Percentiles rank a stretch among this genome's conserved stretches.
Evolutionary conservation across 64 coral and sea anemone genomes (phyloP).

Genomic region (Catalaphyllia jardinei): DNA sequence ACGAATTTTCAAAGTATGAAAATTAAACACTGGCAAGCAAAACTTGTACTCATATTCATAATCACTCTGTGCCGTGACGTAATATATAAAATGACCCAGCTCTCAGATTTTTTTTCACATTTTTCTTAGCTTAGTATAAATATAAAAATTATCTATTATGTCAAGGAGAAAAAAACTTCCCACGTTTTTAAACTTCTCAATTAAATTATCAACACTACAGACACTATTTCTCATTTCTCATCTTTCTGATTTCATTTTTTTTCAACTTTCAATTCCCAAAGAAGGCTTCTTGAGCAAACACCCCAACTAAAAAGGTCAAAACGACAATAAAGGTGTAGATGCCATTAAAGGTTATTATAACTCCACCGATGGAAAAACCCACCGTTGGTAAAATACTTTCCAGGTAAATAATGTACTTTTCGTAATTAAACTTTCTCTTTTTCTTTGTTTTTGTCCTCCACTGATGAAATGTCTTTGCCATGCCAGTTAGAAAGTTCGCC

Average conservation of each 20-base stretch:
- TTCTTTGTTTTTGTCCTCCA: constrained; percentile 97
- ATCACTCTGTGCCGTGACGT: no score
- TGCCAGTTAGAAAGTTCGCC: constrained; percentile 71
- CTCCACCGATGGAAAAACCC: constrained; percentile 88
- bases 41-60: no score
- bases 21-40: no score
- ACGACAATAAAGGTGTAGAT: constrained; percentile 88
- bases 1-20: no score
- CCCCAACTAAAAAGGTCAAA: constrained; percentile 79
- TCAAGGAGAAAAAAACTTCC: not conserved
- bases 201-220: not conserved
- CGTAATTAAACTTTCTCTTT: constrained; percentile 89
- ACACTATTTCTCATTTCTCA: not conserved
- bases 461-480: constrained; percentile 90
- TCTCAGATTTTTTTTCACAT: no score
- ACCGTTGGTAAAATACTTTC: constrained; percentile 92
- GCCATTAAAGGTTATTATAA: constrained; percentile 88
- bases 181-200: not conserved
- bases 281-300: constrained; percentile 93
- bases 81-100: no score
- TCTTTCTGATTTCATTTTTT: not conserved
- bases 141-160: not conserved
- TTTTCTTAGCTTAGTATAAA: not conserved
- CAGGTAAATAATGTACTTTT: constrained; percentile 91
- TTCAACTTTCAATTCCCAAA: constrained; percentile 58